These are phyloP conservation scores for Andrena minutula DNA, from an alignment of 2,888 invertebrate genomes.

Conservation along the genomic window DNA sequence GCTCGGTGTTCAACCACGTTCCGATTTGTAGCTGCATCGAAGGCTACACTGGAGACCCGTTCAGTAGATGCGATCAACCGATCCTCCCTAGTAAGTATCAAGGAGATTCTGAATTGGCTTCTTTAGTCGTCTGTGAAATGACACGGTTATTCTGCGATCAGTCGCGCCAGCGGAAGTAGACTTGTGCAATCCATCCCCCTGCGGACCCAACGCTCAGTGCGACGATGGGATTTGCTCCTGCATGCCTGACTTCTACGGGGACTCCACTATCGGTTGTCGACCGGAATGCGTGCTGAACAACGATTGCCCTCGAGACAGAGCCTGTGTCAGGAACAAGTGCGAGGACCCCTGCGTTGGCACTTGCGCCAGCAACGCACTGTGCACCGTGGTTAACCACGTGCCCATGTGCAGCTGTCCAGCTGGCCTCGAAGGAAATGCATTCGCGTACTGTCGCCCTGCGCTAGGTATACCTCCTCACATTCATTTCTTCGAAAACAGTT, in stretches of 20 bases:
- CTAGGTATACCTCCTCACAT: constrained; percentile 77
- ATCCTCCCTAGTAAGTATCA: constrained; percentile 88
- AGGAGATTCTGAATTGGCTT: background rate
- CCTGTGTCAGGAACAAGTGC: constrained; percentile 91
- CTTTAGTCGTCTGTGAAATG: background rate
- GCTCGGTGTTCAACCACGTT: constrained; percentile 85
- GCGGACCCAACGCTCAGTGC: constrained; percentile 89
- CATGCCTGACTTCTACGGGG: constrained; percentile 87
- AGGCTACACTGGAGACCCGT: constrained; percentile 86
- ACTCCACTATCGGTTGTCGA: constrained; percentile 85
- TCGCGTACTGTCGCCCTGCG: constrained; percentile 82
- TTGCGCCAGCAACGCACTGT: constrained; percentile 91
- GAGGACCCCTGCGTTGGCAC: constrained; percentile 92
- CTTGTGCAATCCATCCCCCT: constrained; percentile 94
- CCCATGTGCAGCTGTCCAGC: constrained; percentile 91
- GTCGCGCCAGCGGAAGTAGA: constrained; percentile 84
- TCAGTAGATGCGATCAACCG: constrained; percentile 86
- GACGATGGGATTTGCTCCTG: constrained; percentile 88
- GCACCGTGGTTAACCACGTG: constrained; percentile 91
- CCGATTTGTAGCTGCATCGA: constrained; percentile 85
- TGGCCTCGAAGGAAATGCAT: constrained; percentile 85
- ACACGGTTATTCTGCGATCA: constrained; percentile 14
- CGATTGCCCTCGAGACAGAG: constrained; percentile 90
- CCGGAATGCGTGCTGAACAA: constrained; percentile 90
- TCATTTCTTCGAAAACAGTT: background rate